phyloP scores from a whole-genome alignment of 2,113 vertebrate genomes.

The Gnathonemus echidnorhynchus region DNA sequence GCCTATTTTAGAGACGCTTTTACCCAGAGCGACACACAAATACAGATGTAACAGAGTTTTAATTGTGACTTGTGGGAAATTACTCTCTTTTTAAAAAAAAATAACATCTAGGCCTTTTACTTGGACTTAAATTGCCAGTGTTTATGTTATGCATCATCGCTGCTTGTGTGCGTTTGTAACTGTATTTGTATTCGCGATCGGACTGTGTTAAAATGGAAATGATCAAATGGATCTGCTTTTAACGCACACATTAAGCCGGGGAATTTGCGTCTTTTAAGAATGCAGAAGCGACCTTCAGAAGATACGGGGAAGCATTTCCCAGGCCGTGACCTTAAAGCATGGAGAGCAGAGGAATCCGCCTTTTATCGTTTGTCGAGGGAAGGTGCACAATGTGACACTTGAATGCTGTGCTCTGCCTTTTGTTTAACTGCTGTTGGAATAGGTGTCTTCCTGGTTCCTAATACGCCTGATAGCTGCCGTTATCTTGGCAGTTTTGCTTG shows the following conservation, averaged over 20 bases:
- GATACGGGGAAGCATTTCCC: not conserved
- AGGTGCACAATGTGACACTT: not conserved
- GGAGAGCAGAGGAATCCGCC: not conserved
- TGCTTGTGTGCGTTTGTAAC: not conserved
- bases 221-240: not conserved
- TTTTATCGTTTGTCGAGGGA: not conserved
- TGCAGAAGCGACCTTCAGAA: not conserved
- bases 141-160: not conserved
- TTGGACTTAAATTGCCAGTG: not conserved
- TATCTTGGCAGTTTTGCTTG: not conserved
- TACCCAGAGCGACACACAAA: not conserved
- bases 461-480: not conserved
- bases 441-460: not conserved
- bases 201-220: not conserved
- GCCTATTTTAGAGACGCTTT: not conserved
- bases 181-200: not conserved
- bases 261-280: not conserved
- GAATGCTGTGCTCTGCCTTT: not conserved
- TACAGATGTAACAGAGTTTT: not conserved
- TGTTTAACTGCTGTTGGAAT: not conserved
- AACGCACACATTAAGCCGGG: not conserved
- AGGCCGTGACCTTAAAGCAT: not conserved
- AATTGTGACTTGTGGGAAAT: not conserved
- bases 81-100: not conserved
- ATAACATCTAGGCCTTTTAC: not conserved